A percentile compares a stretch with the other conserved stretches of the same genome.
Conservation (phyloP, 2,797 vertebrate species). For the Girardinus metallicus region DNA sequence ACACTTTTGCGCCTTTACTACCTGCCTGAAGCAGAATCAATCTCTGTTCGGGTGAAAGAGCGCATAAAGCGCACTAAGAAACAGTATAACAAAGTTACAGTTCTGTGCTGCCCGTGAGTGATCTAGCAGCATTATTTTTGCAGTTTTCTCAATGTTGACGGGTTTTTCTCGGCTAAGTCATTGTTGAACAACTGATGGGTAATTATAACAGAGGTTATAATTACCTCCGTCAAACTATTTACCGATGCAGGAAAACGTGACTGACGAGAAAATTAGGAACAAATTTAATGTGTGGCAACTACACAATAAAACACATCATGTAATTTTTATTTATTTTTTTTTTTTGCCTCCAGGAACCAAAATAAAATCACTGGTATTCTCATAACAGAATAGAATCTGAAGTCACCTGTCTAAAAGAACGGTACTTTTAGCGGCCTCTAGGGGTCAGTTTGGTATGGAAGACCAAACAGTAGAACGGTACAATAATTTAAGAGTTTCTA, state of each 20-base stretch:
- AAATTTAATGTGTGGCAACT: neutral
- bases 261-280: neutral
- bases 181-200: constrained; percentile 11
- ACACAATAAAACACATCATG: neutral
- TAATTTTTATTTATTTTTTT: neutral
- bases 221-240: too few species aligned
- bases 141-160: constrained; percentile 23
- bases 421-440: constrained; percentile 13
- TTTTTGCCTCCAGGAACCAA: neutral
- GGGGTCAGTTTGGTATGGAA: constrained; percentile 1
- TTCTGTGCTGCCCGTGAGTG: neutral
- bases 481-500: neutral
- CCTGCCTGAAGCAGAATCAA: neutral
- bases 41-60: neutral
- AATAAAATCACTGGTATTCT: neutral
- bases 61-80: neutral
- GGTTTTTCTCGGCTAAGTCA: constrained; percentile 17
- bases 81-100: neutral
- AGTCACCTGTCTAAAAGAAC: neutral
- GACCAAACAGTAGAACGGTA: neutral
- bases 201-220: neutral
- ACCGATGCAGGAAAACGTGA: neutral
- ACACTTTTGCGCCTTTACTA: neutral
- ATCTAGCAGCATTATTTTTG: neutral
- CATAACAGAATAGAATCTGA: neutral